These are phyloP conservation scores for Silurus lanzhouensis DNA, from an alignment of 2,797 vertebrate species.

Conservation along the genomic window DNA sequence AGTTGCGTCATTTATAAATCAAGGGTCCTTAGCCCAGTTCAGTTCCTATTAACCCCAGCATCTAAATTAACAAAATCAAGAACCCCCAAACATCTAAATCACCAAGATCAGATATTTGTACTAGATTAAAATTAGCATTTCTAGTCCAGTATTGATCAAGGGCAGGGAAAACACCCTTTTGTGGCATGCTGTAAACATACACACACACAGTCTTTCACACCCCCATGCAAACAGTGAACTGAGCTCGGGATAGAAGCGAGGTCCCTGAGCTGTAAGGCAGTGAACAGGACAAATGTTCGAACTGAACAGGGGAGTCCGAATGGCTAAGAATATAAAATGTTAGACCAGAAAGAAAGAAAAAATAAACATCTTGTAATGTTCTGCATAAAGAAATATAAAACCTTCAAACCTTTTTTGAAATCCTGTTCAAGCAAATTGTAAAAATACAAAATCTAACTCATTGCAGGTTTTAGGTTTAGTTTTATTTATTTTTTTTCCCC, in stretches of 20 bases:
- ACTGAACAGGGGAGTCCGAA: not conserved
- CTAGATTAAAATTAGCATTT: too few species aligned
- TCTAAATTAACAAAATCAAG: too few species aligned
- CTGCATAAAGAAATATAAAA: not conserved
- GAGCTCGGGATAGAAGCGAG: not conserved
- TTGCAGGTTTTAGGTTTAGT: not conserved
- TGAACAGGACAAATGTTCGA: too few species aligned
- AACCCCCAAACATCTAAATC: too few species aligned
- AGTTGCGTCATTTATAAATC: not conserved
- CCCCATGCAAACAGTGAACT: not conserved
- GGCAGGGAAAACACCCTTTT: not conserved
- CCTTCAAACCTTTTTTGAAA: too few species aligned
- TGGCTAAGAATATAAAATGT: not conserved
- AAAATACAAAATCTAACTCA: not conserved
- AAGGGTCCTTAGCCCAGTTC: too few species aligned
- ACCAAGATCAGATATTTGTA: too few species aligned
- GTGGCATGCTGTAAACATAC: too few species aligned
- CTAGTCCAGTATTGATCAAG: not conserved
- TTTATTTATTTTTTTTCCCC: too few species aligned
- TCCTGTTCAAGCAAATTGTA: not conserved
- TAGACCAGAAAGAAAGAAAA: not conserved
- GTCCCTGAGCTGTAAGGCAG: not conserved
- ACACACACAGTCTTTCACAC: not conserved
- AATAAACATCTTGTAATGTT: not conserved
- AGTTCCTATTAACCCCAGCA: not conserved